Evolutionary conservation across 2,797 vertebrate genomes (phyloP).

Genomic region (Loris lydekkerianus): DNA sequence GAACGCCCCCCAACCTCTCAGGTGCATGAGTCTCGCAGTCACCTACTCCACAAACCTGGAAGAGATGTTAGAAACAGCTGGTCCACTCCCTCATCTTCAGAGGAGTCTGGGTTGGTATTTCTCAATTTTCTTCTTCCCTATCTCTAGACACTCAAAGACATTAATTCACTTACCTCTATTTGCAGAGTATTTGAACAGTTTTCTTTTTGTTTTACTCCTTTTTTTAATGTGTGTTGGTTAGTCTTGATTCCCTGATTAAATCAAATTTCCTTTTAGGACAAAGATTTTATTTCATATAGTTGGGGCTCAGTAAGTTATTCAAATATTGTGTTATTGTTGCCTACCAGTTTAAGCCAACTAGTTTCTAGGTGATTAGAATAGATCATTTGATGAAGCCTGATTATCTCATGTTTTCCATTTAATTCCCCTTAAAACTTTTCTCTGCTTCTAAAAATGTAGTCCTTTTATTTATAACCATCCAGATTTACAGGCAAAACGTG

Average conservation of each 20-base stretch:
- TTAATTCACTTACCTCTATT: not conserved
- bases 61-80: not conserved
- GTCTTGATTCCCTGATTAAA: not conserved
- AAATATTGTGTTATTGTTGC: not conserved
- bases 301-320: not conserved
- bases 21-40: not conserved
- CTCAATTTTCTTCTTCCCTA: not conserved
- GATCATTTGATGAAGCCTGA: not conserved
- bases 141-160: not conserved
- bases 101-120: not conserved
- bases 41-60: not conserved
- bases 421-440: not conserved
- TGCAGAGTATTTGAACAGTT: not conserved
- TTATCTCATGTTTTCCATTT: not conserved
- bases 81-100: not conserved
- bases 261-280: not conserved
- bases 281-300: not conserved
- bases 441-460: conserved; percentile 34
- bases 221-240: not conserved
- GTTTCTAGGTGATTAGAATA: not conserved
- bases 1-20: not conserved
- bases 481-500: not conserved
- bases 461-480: conserved; percentile 6
- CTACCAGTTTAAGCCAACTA: not conserved
- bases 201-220: not conserved